Base-by-base conservation (phyloP, 2,888 invertebrate species). In the Meta bourneti region DNA sequence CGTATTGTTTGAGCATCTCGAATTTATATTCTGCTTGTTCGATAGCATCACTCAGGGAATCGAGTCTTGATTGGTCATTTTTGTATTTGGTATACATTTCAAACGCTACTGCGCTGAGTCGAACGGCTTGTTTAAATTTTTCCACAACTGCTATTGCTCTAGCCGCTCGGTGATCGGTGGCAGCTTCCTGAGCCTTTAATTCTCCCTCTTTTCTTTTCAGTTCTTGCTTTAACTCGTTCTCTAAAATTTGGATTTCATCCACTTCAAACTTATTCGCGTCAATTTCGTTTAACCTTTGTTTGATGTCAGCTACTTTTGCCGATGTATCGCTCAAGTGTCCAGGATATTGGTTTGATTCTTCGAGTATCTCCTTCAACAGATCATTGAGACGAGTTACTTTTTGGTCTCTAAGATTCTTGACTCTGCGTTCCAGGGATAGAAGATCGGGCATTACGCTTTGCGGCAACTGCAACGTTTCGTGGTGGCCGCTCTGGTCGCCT, bases 211-310 rank as follows among this genome's bases (percentile, higher is more conserved):
- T 48, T 7, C 0, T 51, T 20, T 19, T 48, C 4, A 86, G 6
- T 70, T 19, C 70, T 49, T 0, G 0, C 70, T 86, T 78, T 69
- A 86, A 78, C 8, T 86, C 85, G 70, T 48, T 16, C 69, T 86
- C 85, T 19, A 78, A 70, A 1, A 7, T 9, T 11, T 20, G 2
- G n/a, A n/a, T n/a, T n/a, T n/a, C n/a, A n/a, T n/a, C n/a, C 1
- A 86, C 34, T 8, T 85, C 16, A 6, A 70, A 48, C 6, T 7
- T 51, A 13, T 70, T 49, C 20, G 7, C 13, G 8, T 34, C 7
- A n/a, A 69, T 70, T 11, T 77, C 16, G 6, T 9, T 49, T 70
- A 86, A 51, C 11, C 13, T 86, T 9, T 70, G 6, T 19, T 75
- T 69, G 13, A 86, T 86, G 7, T 78, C 19, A 0, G 19, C 51